Base-by-base conservation (phyloP, 1,140 invertebrate genomes). In the Pachypsylla venusta region DNA sequence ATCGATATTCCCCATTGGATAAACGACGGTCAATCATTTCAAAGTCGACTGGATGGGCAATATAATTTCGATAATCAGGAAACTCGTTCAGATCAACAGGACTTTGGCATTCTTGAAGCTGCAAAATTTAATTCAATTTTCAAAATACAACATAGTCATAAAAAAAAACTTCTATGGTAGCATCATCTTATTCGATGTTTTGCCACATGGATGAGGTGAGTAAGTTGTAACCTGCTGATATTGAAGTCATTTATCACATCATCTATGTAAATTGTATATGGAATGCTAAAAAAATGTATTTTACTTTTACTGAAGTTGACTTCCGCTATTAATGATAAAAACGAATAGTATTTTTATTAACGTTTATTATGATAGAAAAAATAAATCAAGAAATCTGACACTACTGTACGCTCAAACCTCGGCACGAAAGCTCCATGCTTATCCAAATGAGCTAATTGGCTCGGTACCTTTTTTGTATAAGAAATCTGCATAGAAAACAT, bases 41-140 rank as follows among this genome's bases (percentile, higher is more conserved):
- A 14, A 80, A 70, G 66, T 79, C 76, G 73, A 80, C 78, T 2
- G 76, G 76, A 67, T 75, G 66, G 56, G 71, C 70, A 25, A 78
- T 67, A 65, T 70, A 75, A 61, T 78, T 72, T 25, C 64, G 64
- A 62, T 79, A 78, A 4, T 70, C 68, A 1, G 75, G 74, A 54
- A 77, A 72, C 25, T 68, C 64, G 24, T 63, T 63, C 14, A 68
- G 53, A 59, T 77, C 72, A 2, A 78, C 77, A 7, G 76, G 74
- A 5, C 4, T 4, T 22, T 19, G 42, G 42, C 16, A 48, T 22
- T 48, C 42, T 48, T 48, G 5, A 48, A 22, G n/a, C 42, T 48
- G 30, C 10, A 16, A 16, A 16, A 16, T 12, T 12, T 12, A 35
- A 16, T 35, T 12, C 10, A 12, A 35, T 35, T 10, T 10, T 35